These are phyloP conservation scores for Momotus momota DNA, from an alignment of 2,797 vertebrate genomes.

Conservation along the genomic window DNA sequence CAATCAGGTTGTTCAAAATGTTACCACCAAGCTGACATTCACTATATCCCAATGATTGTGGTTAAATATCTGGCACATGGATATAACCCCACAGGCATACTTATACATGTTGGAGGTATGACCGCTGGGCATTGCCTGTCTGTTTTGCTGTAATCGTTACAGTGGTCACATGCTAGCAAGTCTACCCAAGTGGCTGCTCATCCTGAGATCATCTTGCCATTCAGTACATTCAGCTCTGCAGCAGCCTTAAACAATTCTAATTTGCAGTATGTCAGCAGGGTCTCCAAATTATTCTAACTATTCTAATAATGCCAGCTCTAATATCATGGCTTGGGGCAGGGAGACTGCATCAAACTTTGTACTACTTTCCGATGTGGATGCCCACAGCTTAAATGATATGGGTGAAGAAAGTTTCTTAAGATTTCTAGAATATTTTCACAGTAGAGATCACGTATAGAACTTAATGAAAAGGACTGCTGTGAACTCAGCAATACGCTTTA, in stretches of 20 bases:
- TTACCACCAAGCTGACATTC: neutral
- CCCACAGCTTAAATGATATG: neutral
- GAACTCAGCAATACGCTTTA: neutral
- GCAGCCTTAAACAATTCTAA: neutral
- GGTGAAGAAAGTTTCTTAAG: neutral
- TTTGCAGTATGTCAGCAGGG: neutral
- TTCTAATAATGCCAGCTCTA: neutral
- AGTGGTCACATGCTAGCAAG: neutral
- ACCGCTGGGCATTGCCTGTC: neutral
- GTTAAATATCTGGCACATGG: neutral
- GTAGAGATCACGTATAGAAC: neutral
- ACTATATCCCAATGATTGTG: neutral
- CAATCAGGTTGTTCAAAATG: neutral
- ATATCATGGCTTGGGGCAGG: neutral
- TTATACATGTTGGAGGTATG: neutral
- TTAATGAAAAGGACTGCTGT: neutral
- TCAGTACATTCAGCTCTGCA: neutral
- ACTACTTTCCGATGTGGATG: neutral
- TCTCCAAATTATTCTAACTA: neutral
- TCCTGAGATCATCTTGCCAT: neutral
- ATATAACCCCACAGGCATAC: neutral
- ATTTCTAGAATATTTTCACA: neutral
- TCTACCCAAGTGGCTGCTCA: neutral
- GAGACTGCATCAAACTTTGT: neutral
- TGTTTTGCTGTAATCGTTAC: neutral